Evolutionary conservation across 2,797 vertebrate species (phyloP).

Genomic region (Sandelia bainsii): DNA sequence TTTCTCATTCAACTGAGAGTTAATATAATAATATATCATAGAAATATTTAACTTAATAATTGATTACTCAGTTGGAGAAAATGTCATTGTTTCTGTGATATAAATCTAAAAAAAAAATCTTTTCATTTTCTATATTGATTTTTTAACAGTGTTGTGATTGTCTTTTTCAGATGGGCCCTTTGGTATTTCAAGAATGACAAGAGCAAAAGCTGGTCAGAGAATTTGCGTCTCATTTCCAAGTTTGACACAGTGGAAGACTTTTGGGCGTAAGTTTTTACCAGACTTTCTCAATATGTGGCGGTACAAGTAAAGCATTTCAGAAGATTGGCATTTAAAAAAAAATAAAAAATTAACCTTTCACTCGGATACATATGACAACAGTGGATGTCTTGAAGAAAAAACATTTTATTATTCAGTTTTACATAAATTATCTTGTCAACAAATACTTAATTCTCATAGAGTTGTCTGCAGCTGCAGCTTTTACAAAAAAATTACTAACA

Average conservation of each 20-base stretch:
- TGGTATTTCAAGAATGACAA: slow-evolving; percentile 92
- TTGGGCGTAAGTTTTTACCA: slow-evolving; percentile 85
- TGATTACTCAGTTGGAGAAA: neutral
- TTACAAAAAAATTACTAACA: neutral
- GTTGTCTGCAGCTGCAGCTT: neutral
- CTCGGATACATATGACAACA: neutral
- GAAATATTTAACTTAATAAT: too few relatives aligned
- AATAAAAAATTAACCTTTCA: neutral
- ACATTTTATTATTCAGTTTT: too few relatives aligned
- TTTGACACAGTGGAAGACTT: slow-evolving; percentile 91
- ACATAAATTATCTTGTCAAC: too few relatives aligned
- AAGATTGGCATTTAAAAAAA: neutral
- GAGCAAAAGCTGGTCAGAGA: slow-evolving; percentile 90
- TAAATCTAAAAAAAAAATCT: neutral
- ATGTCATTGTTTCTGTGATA: neutral
- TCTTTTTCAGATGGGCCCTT: slow-evolving; percentile 84
- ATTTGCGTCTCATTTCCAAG: slow-evolving; percentile 87
- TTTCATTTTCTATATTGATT: neutral
- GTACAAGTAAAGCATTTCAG: neutral
- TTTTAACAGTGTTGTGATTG: neutral
- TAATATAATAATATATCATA: too few relatives aligned
- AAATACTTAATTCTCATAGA: too few relatives aligned
- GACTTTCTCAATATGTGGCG: neutral
- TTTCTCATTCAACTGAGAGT: neutral
- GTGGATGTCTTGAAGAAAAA: too few relatives aligned